Evolutionary conservation across 2,113 vertebrate genomes (phyloP).

Genomic region (Rhinolophus ferrumequinum): DNA sequence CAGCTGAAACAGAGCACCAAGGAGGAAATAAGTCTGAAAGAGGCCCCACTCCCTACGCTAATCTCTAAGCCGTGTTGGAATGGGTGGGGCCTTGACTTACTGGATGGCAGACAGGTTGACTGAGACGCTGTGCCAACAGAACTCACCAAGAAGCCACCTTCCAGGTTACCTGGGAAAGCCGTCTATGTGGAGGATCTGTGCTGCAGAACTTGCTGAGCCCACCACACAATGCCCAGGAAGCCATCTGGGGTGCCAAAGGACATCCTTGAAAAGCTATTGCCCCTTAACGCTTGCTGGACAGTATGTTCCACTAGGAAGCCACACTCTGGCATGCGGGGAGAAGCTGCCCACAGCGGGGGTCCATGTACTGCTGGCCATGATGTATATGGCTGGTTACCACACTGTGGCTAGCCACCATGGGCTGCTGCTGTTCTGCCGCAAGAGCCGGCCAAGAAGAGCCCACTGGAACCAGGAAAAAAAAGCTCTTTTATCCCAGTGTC

Average conservation of each 20-base stretch:
- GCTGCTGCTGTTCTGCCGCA: not conserved
- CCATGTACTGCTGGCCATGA: not conserved
- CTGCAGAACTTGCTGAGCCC: not conserved
- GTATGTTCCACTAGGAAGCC: not conserved
- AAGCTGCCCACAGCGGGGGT: not conserved
- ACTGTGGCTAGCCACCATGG: not conserved
- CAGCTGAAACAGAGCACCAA: not conserved
- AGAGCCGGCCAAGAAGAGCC: not conserved
- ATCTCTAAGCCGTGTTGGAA: not conserved
- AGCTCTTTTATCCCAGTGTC: not conserved
- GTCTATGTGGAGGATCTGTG: not conserved
- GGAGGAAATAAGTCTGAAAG: not conserved
- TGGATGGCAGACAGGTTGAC: not conserved
- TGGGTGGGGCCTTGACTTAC: not conserved
- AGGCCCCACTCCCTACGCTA: not conserved
- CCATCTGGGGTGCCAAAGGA: not conserved
- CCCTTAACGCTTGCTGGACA: not conserved
- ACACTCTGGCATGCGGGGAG: not conserved
- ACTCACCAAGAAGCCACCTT: not conserved
- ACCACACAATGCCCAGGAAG: not conserved
- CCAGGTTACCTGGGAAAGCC: not conserved
- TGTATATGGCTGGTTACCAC: not conserved
- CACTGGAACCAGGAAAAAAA: not conserved
- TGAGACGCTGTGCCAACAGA: not conserved
- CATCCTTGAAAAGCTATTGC: not conserved